Base-by-base conservation (phyloP, 2,888 invertebrate genomes). In the Sarcophaga caerulescens region DNA sequence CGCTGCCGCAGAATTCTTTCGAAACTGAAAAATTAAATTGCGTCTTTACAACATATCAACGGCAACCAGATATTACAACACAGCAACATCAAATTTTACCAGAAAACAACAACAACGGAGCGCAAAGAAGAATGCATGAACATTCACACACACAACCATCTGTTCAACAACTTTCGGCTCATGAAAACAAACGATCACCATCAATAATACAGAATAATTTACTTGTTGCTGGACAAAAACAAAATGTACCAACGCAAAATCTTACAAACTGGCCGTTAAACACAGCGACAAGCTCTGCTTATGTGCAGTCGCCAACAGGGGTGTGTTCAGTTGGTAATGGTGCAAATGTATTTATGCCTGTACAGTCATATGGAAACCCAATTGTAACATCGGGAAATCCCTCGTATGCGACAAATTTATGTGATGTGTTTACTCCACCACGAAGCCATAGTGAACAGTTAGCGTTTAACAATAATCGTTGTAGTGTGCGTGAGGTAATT, bases 401-500 rank as follows among this genome's bases (percentile, higher is more conserved):
- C 3, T 25, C 25, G 25, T 25, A 25, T 25, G n/a, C 68, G 21
- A 47, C 14, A 19, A 59, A 17, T 59, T 12, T 59, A n/a, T 59
- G n/a, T 17, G 68, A 59, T 65, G 47, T 57, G 75, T 62, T 60
- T 59, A 47, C 47, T 19, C 63, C 19, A 23, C 63, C 25, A 3
- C 63, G 47, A 25, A 35, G 35, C 8, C 35, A 52, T 52, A 4
- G 4, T 52, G 12, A 17, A 14, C 11, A 47, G 14, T 52, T 60
- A 35, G 8, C 35, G 6, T 35, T 71, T 25, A 19, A 23, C 17
- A 78, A 78, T 63, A 69, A 52, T 57, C 52, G 21, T 11, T 73
- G 57, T 57, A 84, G 68, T 47, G 57, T 79, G 23, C 80, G 77
- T n/a, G 82, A 85, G 74, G 23, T 85, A 14, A 47, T 75, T 45